Conservation (phyloP, 2,113 vertebrate genomes). For the Siniperca knerii region DNA sequence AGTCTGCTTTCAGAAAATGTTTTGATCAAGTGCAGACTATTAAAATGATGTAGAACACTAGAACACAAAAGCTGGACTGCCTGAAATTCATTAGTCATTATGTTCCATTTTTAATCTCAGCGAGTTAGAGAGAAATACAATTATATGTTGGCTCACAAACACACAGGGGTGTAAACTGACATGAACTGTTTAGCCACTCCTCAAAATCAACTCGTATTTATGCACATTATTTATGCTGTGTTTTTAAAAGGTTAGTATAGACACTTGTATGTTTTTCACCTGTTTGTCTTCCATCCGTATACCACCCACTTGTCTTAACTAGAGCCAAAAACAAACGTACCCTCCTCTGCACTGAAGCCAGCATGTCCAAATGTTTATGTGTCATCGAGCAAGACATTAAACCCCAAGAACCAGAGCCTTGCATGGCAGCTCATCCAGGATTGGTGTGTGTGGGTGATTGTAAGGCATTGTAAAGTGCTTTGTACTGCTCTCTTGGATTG, state of each 20-base stretch:
- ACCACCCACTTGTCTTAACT: neutral
- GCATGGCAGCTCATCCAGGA: neutral
- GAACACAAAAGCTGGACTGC: constrained; percentile 3
- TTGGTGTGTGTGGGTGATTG: neutral
- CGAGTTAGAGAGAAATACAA: constrained; percentile 5
- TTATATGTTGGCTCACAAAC: constrained; percentile 10
- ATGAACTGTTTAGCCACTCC: neutral
- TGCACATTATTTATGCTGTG: neutral
- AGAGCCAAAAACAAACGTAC: neutral
- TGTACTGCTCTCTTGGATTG: neutral
- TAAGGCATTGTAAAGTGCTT: neutral
- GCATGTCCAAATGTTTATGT: neutral
- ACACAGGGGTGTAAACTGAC: neutral
- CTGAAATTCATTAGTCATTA: constrained; percentile 9
- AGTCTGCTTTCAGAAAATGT: constrained; percentile 16
- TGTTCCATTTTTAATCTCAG: constrained; percentile 17
- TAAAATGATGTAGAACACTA: constrained; percentile 21
- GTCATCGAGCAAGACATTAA: neutral
- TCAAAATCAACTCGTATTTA: neutral
- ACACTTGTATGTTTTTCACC: neutral
- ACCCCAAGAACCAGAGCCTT: neutral
- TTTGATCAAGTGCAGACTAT: constrained; percentile 26
- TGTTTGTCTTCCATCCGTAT: too few relatives aligned
- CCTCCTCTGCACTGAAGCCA: neutral
- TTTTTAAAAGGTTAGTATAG: neutral